These are phyloP conservation scores for Hartigia nigra DNA, from an alignment of 2,888 invertebrate genomes.

Conservation along the genomic window DNA sequence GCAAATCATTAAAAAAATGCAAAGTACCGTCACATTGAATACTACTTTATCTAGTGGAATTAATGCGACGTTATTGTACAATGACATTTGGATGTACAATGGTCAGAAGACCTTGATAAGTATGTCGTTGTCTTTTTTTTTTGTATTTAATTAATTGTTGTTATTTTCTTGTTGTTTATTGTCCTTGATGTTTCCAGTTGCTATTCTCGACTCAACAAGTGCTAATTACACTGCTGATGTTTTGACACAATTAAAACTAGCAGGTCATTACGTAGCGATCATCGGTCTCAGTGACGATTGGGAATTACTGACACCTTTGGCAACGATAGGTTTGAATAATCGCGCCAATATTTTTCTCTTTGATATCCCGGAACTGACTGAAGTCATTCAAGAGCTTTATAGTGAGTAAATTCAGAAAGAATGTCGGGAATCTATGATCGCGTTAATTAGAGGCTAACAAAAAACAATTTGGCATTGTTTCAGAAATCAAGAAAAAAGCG, in stretches of 20 bases:
- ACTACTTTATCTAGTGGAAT: too few relatives aligned
- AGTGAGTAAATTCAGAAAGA: slow-evolving; percentile 26
- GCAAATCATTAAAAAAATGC: slow-evolving; percentile 18
- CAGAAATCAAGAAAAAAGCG: slow-evolving; percentile 22
- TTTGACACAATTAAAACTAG: slow-evolving; percentile 34
- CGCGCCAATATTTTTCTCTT: slow-evolving; percentile 40
- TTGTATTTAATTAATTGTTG: slow-evolving; percentile 1
- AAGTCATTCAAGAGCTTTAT: slow-evolving; percentile 29
- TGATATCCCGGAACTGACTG: slow-evolving; percentile 28
- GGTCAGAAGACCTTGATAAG: slow-evolving; percentile 39
- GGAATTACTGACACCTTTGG: slow-evolving; percentile 32
- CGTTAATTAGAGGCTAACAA: background rate
- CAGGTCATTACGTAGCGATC: slow-evolving; percentile 37
- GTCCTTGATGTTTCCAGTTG: slow-evolving; percentile 29
- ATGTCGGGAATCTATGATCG: slow-evolving; percentile 6
- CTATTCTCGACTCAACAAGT: slow-evolving; percentile 34
- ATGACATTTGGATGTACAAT: slow-evolving; percentile 35
- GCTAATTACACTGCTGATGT: slow-evolving; percentile 26
- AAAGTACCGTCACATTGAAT: too few relatives aligned
- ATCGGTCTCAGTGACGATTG: slow-evolving; percentile 38
- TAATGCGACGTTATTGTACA: slow-evolving; percentile 18
- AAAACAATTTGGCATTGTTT: background rate
- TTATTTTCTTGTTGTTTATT: slow-evolving; percentile 8
- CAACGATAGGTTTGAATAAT: slow-evolving; percentile 39
- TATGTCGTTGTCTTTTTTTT: slow-evolving; percentile 20